Evolutionary conservation across 2,888 invertebrate genomes (phyloP), one percentile per base, ranked within the genome.

Genomic region (Xylocampa areola): DNA sequence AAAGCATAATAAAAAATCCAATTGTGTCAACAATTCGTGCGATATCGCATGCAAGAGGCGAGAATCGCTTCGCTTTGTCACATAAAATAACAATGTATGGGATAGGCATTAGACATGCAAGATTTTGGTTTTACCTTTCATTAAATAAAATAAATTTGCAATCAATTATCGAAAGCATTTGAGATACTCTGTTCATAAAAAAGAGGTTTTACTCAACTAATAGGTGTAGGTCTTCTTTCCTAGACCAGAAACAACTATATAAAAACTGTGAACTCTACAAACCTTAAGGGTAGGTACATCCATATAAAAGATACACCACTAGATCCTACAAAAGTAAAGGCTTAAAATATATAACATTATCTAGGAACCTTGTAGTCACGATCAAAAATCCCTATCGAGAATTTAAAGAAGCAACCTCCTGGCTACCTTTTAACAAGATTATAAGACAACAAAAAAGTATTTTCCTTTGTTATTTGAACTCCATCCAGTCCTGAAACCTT

Each of bases 381-480:
- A 41, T 6, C 6, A 13, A 16, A 21, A 30, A 27, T 25, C 4
- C 29, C 13, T 25, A 35, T 11, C n/a, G n/a, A n/a, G n/a, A n/a
- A 41, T 44, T 13, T 50, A 40, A 60, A 44, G 44, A 40, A 23
- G n/a, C 21, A 7, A 35, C 10, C 7, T 33, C 27, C 16, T 17
- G 11, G 13, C 23, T 21, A 41, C 35, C 17, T 41, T 61, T 35
- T 50, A 60, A 35, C 25, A 17, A 44, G 30, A 68, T 61, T 51
- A 51, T 36, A 21, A 17, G 10, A 17, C 27, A 32, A 16, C 27
- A 45, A 51, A 23, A 41, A 40, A n/a, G n/a, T 51, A n/a, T 41
- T 68, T 51, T 52, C 14, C 52, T 51, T 68, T 68, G 44, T 68
- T 45, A 19, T 41, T 45, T 39, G 16, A 68, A 40, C 32, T 47